Percentiles rank a stretch among this genome's conserved stretches.
Conservation (phyloP, 2,113 vertebrate species). For the Gallinago jamesoni region DNA sequence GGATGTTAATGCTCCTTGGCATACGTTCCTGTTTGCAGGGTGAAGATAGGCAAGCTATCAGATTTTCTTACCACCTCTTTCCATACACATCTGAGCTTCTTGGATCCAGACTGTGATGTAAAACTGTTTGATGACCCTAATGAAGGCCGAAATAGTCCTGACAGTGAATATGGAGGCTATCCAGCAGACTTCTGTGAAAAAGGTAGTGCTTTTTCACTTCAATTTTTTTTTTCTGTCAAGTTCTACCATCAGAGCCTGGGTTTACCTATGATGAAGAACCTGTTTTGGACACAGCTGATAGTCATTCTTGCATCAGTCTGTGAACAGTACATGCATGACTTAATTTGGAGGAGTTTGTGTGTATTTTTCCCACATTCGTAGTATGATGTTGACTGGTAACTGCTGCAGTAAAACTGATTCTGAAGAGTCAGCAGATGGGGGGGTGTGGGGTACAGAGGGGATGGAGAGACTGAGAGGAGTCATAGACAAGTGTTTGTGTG, state of each 20-base stretch:
- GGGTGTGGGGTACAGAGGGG: neutral
- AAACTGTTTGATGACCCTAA: slow-evolving; percentile 80
- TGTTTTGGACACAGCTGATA: neutral
- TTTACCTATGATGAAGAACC: neutral
- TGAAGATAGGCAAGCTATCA: slow-evolving; percentile 89
- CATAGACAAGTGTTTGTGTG: neutral
- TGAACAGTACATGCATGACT: neutral
- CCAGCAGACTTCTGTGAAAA: slow-evolving; percentile 63
- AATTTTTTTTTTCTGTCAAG: neutral
- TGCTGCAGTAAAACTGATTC: neutral
- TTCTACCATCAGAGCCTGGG: neutral
- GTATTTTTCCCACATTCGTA: neutral
- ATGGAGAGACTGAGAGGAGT: neutral
- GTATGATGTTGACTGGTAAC: neutral
- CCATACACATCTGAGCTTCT: slow-evolving; percentile 91
- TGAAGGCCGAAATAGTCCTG: slow-evolving; percentile 75
- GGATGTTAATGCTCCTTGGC: neutral
- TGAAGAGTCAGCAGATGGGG: neutral
- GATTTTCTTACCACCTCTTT: slow-evolving; percentile 95
- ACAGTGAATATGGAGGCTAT: slow-evolving; percentile 79
- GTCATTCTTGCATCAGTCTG: neutral
- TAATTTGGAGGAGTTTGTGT: neutral
- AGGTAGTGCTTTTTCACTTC: slow-evolving; percentile 63
- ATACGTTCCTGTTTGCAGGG: slow-evolving; percentile 71
- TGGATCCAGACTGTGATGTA: slow-evolving; percentile 87